These are phyloP conservation scores for Paratrypauchen microcephalus DNA, from an alignment of 2,797 vertebrate species.

Conservation along the genomic window DNA sequence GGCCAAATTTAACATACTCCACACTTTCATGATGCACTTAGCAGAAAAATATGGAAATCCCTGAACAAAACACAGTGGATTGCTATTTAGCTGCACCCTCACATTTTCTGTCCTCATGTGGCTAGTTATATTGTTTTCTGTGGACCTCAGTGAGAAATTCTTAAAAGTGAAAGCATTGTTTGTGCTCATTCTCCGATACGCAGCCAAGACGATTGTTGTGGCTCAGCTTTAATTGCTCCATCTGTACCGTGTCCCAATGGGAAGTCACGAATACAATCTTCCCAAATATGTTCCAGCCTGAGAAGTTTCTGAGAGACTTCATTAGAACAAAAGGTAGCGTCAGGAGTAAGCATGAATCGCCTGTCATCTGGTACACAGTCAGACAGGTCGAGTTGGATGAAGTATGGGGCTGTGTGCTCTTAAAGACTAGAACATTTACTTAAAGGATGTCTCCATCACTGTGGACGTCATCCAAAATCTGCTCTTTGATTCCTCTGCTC, in stretches of 20 bases:
- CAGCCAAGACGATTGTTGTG: constrained; percentile 65
- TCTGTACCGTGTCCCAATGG: constrained; percentile 67
- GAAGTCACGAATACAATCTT: constrained; percentile 38
- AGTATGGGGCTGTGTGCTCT: constrained; percentile 39
- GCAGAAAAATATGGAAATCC: constrained; percentile 55
- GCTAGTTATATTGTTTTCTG: constrained; percentile 76
- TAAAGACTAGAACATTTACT: constrained; percentile 67
- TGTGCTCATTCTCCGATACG: constrained; percentile 67
- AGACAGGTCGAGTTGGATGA: constrained; percentile 56
- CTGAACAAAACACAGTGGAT: constrained; percentile 38
- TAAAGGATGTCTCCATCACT: constrained; percentile 66
- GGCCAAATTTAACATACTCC: neutral
- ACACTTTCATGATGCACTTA: constrained; percentile 24
- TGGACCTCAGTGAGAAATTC: constrained; percentile 70
- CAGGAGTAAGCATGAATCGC: constrained; percentile 41
- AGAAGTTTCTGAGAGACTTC: constrained; percentile 57
- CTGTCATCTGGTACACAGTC: constrained; percentile 52
- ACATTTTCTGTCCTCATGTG: constrained; percentile 67
- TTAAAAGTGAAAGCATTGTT: constrained; percentile 71
- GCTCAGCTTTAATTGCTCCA: constrained; percentile 71
- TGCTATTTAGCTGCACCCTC: constrained; percentile 51
- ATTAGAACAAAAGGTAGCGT: constrained; percentile 47
- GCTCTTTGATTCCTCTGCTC: constrained; percentile 55
- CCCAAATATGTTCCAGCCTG: constrained; percentile 36
- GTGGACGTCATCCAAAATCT: constrained; percentile 72